These are phyloP conservation scores for Dissostichus mawsoni DNA, from an alignment of 2,113 vertebrate species.

Conservation along the genomic window DNA sequence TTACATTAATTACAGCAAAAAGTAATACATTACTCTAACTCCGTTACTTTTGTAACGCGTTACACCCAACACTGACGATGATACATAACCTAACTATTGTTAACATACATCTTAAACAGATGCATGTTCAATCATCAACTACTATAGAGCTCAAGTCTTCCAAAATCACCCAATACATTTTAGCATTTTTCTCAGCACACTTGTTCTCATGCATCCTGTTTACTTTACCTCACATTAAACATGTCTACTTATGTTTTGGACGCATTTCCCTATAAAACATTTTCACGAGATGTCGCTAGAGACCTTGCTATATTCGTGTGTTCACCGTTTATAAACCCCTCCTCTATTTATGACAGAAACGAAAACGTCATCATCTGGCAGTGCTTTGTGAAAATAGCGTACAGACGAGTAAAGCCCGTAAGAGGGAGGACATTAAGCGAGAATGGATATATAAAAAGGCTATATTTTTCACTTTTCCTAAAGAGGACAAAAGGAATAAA, in stretches of 20 bases:
- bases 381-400: constrained; percentile 49
- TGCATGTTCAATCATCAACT: too few species aligned
- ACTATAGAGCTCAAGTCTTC: background rate
- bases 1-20: too few species aligned
- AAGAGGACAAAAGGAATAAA: background rate
- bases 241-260: background rate
- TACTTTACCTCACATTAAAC: accelerated
- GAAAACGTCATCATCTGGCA: constrained; percentile 52
- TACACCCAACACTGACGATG: too few species aligned
- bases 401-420: background rate
- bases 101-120: too few species aligned
- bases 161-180: background rate
- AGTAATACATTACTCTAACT: too few species aligned
- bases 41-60: too few species aligned
- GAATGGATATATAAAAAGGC: constrained; percentile 24
- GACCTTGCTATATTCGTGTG: constrained; percentile 59
- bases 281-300: constrained; percentile 74
- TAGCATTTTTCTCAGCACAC: background rate
- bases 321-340: constrained; percentile 30
- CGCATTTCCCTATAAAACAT: background rate
- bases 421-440: background rate
- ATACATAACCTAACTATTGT: too few species aligned
- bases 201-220: background rate
- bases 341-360: constrained; percentile 36
- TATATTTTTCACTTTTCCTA: background rate